These are phyloP conservation scores for Rhinoptilus africanus DNA, from an alignment of 2,113 vertebrate genomes.

Conservation along the genomic window DNA sequence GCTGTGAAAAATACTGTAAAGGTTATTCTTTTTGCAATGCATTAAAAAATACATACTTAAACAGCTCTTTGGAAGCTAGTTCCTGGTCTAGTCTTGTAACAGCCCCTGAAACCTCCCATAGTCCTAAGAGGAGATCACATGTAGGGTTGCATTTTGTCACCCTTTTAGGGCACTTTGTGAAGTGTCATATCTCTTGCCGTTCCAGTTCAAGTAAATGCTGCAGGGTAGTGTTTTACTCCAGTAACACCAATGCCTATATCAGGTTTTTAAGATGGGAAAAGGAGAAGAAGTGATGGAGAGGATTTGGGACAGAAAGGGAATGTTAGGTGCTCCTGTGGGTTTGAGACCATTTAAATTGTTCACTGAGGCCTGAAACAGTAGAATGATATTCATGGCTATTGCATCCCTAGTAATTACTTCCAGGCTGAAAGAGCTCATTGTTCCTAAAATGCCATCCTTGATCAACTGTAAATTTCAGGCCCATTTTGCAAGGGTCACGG, in stretches of 20 bases:
- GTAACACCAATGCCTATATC: neutral
- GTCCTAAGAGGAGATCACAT: neutral
- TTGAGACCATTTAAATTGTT: neutral
- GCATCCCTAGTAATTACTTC: neutral
- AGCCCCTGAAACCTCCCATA: neutral
- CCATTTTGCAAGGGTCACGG: constrained; percentile 3
- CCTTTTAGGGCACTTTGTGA: neutral
- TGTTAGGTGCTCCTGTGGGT: neutral
- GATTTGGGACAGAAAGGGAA: neutral
- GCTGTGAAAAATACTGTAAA: neutral
- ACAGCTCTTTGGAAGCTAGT: neutral
- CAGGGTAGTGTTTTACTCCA: neutral
- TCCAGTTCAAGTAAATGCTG: neutral
- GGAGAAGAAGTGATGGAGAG: neutral
- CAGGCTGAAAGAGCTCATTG: neutral
- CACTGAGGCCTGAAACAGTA: neutral
- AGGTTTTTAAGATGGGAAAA: neutral
- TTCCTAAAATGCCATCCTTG: constrained; percentile 29
- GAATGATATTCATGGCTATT: neutral
- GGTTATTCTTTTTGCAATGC: neutral
- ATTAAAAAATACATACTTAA: neutral
- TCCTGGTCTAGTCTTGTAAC: neutral
- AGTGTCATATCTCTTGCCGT: neutral
- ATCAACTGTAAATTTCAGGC: constrained; percentile 23
- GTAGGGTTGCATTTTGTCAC: neutral